Evolutionary conservation across 2,113 vertebrate genomes (phyloP).

Genomic region (Nothoprocta pentlandii): DNA sequence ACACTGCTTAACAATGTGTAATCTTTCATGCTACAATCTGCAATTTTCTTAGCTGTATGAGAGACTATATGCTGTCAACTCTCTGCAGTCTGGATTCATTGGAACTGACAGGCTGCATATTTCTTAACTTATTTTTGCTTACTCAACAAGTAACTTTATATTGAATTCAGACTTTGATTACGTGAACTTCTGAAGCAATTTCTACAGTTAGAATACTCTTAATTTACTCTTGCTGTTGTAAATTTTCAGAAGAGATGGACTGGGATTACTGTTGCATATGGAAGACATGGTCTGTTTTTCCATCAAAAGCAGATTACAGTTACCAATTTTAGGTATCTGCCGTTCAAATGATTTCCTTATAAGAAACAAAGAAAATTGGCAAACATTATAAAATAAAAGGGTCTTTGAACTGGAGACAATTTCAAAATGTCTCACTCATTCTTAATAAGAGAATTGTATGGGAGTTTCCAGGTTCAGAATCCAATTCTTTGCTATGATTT

Average conservation of each 20-base stretch:
- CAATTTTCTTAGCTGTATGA: constrained; percentile 41
- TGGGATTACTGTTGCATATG: constrained; percentile 29
- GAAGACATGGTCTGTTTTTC: constrained; percentile 55
- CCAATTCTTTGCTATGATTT: constrained; percentile 19
- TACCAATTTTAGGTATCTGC: constrained; percentile 44
- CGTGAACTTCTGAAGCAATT: constrained; percentile 8
- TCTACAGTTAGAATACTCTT: constrained; percentile 19
- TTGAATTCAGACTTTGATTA: constrained; percentile 39
- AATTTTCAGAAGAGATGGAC: constrained; percentile 30
- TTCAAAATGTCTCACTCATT: not conserved
- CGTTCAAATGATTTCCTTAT: constrained; percentile 1
- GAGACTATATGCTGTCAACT: constrained; percentile 34
- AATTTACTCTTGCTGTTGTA: constrained; percentile 28
- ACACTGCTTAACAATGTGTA: constrained; percentile 51
- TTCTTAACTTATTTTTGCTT: constrained; percentile 65
- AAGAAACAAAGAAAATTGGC: not conserved
- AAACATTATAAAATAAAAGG: constrained; percentile 38
- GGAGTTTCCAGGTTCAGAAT: not conserved
- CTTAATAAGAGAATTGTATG: not conserved
- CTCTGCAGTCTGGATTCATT: constrained; percentile 31
- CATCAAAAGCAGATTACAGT: not conserved
- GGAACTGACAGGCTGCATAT: constrained; percentile 55
- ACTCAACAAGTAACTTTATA: constrained; percentile 15
- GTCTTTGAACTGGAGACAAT: constrained; percentile 23
- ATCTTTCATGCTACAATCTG: constrained; percentile 62